A percentile compares a stretch with the other conserved stretches of the same genome.
Evolutionary conservation across 2,113 vertebrate genomes (phyloP).

Genomic region (Periophthalmodon schlosseri): DNA sequence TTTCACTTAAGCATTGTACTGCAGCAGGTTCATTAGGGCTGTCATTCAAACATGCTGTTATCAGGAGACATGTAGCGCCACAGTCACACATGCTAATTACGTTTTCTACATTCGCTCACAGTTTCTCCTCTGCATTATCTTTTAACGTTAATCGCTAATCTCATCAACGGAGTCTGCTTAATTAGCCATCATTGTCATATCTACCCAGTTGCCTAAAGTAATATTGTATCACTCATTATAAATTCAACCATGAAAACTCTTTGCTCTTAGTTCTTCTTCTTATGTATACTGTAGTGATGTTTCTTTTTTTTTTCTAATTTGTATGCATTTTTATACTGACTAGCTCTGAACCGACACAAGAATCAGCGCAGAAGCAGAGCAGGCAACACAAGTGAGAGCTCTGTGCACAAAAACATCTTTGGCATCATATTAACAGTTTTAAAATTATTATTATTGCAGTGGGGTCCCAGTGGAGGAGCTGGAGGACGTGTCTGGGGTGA

Average conservation of each 20-base stretch:
- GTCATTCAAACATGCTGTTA: neutral
- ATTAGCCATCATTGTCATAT: constrained; percentile 12
- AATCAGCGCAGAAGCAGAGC: too few species aligned
- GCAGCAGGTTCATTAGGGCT: neutral
- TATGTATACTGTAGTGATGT: too few species aligned
- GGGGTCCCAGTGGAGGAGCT: too few species aligned
- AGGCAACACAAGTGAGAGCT: too few species aligned
- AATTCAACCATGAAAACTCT: neutral
- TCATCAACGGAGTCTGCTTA: neutral
- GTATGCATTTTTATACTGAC: too few species aligned
- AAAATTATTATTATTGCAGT: too few species aligned
- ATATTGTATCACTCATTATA: neutral
- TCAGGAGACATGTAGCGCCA: neutral
- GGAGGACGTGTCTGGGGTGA: too few species aligned
- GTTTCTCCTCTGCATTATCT: too few species aligned
- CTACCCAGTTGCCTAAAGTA: neutral
- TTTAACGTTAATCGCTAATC: neutral
- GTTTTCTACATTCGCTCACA: neutral
- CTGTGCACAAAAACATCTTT: too few species aligned
- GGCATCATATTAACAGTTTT: too few species aligned
- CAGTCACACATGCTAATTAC: neutral
- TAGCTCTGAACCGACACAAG: too few species aligned
- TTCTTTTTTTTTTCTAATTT: too few species aligned
- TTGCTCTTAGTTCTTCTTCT: neutral
- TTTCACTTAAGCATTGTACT: neutral